Percentiles rank a stretch among this genome's conserved stretches.
Evolutionary conservation across 2,888 invertebrate genomes (phyloP).

Genomic region (Plemyria rubiginata): DNA sequence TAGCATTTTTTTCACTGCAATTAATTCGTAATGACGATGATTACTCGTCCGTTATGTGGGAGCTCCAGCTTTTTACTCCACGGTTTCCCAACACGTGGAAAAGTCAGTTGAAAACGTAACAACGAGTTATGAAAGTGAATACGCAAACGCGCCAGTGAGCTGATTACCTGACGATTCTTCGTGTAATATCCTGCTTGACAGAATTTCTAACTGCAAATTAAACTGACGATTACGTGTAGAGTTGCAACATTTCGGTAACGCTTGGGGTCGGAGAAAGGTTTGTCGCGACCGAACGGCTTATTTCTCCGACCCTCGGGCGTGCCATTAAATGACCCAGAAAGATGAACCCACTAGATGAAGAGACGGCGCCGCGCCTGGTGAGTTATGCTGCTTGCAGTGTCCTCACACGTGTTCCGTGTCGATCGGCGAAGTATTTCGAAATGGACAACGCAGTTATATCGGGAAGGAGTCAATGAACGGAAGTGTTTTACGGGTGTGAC

Average conservation of each 20-base stretch:
- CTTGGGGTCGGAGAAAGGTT: slow-evolving; percentile 33
- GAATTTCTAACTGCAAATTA: slow-evolving; percentile 58
- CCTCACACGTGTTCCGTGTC: slow-evolving; percentile 62
- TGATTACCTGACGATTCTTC: slow-evolving; percentile 63
- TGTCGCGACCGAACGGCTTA: slow-evolving; percentile 47
- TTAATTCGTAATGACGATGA: slow-evolving; percentile 64
- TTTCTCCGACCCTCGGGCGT: slow-evolving; percentile 49
- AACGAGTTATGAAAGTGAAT: slow-evolving; percentile 79
- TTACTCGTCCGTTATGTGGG: slow-evolving; percentile 76
- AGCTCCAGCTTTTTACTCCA: slow-evolving; percentile 73
- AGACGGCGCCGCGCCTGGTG: slow-evolving; percentile 33
- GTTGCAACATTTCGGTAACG: slow-evolving; percentile 50
- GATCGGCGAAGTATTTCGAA: slow-evolving; percentile 72
- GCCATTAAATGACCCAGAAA: slow-evolving; percentile 61
- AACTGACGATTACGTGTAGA: slow-evolving; percentile 49
- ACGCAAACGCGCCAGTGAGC: slow-evolving; percentile 69
- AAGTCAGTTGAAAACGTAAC: slow-evolving; percentile 77
- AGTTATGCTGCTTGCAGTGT: slow-evolving; percentile 41
- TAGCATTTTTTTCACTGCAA: slow-evolving; percentile 62
- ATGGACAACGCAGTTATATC: slow-evolving; percentile 75
- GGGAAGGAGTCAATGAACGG: slow-evolving; percentile 84
- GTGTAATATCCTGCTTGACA: slow-evolving; percentile 69
- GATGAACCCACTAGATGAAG: slow-evolving; percentile 56
- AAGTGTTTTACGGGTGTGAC: slow-evolving; percentile 83
- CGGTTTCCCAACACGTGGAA: slow-evolving; percentile 77